Evolutionary conservation across 2,113 vertebrate genomes (phyloP).

Genomic region (Paratilapia polleni): DNA sequence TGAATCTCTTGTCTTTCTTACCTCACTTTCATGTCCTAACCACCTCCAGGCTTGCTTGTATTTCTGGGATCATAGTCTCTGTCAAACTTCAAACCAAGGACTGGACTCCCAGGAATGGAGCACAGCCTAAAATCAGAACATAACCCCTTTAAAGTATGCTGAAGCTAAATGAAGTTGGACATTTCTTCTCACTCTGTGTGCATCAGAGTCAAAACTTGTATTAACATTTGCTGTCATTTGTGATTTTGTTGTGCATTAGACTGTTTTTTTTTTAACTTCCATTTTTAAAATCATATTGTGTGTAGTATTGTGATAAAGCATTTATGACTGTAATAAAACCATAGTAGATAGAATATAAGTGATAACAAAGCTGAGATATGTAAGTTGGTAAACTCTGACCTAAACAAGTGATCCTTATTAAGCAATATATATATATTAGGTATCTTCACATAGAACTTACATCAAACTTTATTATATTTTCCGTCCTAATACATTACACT

Average conservation of each 20-base stretch:
- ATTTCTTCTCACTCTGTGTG: not conserved
- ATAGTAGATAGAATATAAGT: not conserved
- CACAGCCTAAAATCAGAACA: not conserved
- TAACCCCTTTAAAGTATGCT: not conserved
- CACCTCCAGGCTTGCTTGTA: constrained; percentile 80
- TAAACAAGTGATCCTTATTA: not conserved
- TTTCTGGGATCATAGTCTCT: constrained; percentile 69
- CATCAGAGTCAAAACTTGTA: not conserved
- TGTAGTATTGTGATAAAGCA: not conserved
- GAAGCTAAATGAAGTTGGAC: not conserved
- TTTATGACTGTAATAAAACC: not conserved
- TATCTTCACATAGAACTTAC: not conserved
- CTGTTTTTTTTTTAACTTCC: not conserved
- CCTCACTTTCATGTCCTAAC: constrained; percentile 78
- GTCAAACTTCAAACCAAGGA: constrained; percentile 51
- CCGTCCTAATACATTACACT: not conserved
- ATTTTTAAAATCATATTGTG: not conserved
- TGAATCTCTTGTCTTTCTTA: constrained; percentile 81
- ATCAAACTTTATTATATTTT: not conserved
- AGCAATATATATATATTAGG: not conserved
- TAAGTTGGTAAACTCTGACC: not conserved
- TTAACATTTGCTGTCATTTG: not conserved
- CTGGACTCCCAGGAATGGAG: constrained; percentile 62
- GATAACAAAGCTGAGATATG: not conserved
- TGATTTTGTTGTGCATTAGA: not conserved